Evolutionary conservation across 2,888 invertebrate species (phyloP), one percentile per base, ranked within the genome.

Genomic region (Rotaria socialis): DNA sequence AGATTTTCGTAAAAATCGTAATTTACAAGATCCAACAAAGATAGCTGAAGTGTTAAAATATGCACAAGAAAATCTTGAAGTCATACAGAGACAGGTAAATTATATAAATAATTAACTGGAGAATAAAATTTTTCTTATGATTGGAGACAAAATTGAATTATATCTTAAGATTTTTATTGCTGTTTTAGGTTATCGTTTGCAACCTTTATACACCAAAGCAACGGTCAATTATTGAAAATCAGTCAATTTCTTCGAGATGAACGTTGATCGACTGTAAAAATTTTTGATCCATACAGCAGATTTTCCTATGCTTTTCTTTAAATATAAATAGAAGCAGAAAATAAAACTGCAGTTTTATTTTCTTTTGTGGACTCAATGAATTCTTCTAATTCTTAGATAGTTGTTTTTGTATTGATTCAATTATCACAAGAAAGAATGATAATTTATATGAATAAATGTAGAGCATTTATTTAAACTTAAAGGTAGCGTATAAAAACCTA

Each of bases 141-240:
- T 16, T 35, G 35, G 35, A 35, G 35, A 35, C 22, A 55, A 55
- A 22, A 55, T 55, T 22, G 27, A 19, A 19, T n/a, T 14, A 22
- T 41, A 41, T 43, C 19, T 5, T 22, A n/a, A 43, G 22, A 5
- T 5, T 41, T 80, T 47, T 47, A 50, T 50, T 67, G 2, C n/a
- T n/a, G 2, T 47, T 47, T 47, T 80, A 80, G 80, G 80, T 80
- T 11, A 43, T 80, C 10, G n/a, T 80, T 47, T 47, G 80, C 24
- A 80, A 80, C 47, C 80, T 80, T 14, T 80, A 80, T n/a, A 80
- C 43, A 80, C 80, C 80, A 11, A 24, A 47, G 8, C 47, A 47
- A 19, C 35, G 41, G 35, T 67, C 67, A 19, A 67, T 67, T 41
- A 19, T 35, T 67, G 67, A 67, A 35, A 67, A 67, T 19, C 67